Evolutionary conservation across 2,888 invertebrate species (phyloP).

Genomic region (Beris morrisii): DNA sequence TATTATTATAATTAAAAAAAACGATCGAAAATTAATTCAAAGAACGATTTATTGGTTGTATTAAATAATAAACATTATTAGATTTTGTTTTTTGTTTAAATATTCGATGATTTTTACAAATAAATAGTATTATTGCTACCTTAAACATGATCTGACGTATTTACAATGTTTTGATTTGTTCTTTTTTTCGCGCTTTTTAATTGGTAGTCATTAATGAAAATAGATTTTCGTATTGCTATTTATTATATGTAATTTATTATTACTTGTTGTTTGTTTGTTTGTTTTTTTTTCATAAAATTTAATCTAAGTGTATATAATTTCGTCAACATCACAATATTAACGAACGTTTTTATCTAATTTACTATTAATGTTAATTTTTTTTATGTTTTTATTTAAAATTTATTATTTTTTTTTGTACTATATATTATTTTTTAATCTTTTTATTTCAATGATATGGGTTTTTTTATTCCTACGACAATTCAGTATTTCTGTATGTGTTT

Average conservation of each 20-base stretch:
- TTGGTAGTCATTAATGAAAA: not conserved
- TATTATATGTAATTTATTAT: not conserved
- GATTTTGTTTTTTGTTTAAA: not conserved
- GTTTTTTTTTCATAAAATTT: not conserved
- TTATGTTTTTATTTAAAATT: not conserved
- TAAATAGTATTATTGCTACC: not conserved
- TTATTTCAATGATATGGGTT: constrained; percentile 2
- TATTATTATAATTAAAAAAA: not conserved
- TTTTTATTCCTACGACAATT: not conserved
- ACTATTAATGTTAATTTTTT: not conserved
- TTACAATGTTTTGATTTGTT: constrained; percentile 5
- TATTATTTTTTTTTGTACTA: not conserved
- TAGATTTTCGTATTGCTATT: no score
- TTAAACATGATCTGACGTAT: constrained; percentile 2
- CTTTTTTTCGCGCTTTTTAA: not conserved
- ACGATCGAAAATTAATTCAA: not conserved
- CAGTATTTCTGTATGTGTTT: not conserved
- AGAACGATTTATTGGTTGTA: constrained; percentile 6
- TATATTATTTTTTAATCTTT: not conserved
- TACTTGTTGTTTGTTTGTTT: not conserved
- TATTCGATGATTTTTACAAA: constrained; percentile 8
- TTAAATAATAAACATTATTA: not conserved
- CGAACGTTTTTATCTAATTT: not conserved
- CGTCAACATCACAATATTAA: constrained; percentile 4
- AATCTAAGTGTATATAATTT: not conserved